Base-by-base conservation (phyloP, 2,113 vertebrate species). In the Lampris megalopsis region DNA sequence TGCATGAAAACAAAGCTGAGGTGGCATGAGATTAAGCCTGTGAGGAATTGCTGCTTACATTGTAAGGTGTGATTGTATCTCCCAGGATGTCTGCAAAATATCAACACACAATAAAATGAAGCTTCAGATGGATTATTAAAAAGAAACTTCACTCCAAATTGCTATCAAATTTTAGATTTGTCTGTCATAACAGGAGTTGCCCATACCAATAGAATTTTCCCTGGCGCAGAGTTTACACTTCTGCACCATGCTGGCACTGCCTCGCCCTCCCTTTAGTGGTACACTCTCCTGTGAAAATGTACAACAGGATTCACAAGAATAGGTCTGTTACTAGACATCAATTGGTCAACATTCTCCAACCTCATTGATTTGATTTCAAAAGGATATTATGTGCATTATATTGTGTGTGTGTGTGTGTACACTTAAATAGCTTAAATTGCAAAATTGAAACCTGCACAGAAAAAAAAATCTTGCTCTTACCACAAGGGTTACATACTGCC, bases 211-310 rank as follows among this genome's bases (percentile, higher is more conserved):
- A 59, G 98, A 99, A 82, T 95, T 99, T 82, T 99, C 98, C 82
- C 98, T 93, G n/a, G 95, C 93, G 81, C 98, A 99, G n/a, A 99
- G 94, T 86, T 98, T 98, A 92, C 98, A 99, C 77, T 96, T 99
- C 93, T 98, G 97, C 75, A 99, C 96, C 98, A 98, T 99, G 36
- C 97, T 98, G 77, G 97, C 97, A 0, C 95, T 97, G 60, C 98
- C 95, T 82, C 98, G 89, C 75, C 97, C 98, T 78, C 98, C 97
- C 81, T 99, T 99, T 50, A 99, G 86, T 1, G 98, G 96, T 73
- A 94, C 93, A 7, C 93, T 98, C 87, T 98, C 97, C 98, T 99
- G 48, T 7, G 64, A 73, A 82, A 71, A 76, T 24, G 61, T 10
- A 40, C 24, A 4, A 66, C 1, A 47, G 24, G 24, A 24, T 24